phyloP scores from a whole-genome alignment of 2,888 invertebrate species.

The Polyploca ridens region DNA sequence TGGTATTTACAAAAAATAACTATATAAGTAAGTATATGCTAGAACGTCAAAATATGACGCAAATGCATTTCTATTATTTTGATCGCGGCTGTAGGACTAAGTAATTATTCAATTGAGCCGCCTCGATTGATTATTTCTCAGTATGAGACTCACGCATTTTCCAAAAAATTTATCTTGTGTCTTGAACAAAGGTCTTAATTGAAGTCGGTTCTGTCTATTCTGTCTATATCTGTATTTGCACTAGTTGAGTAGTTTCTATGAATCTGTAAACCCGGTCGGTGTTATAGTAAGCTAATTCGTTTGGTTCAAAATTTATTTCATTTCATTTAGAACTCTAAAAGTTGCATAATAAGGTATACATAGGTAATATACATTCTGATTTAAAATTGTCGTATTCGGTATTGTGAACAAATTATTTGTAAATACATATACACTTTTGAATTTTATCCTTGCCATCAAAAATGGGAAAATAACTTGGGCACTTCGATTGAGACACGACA shows the following conservation, averaged over 20 bases:
- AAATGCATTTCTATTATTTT: too few species aligned
- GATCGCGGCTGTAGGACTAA: too few species aligned
- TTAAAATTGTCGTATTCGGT: constrained; percentile 47
- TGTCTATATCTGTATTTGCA: background rate
- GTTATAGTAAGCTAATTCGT: constrained; percentile 60
- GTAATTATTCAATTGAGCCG: too few species aligned
- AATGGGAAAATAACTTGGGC: background rate
- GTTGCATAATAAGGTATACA: constrained; percentile 63
- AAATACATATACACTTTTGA: constrained; percentile 43
- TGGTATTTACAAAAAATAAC: too few species aligned
- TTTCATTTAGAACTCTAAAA: constrained; percentile 55
- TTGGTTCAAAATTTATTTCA: constrained; percentile 54
- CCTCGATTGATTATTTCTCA: too few species aligned
- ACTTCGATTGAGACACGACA: background rate
- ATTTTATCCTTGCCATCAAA: constrained; percentile 52
- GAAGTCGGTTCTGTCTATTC: background rate
- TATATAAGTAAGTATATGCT: too few species aligned
- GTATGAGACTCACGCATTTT: background rate
- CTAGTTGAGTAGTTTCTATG: constrained; percentile 3
- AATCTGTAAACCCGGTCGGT: constrained; percentile 53
- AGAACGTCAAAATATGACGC: too few species aligned
- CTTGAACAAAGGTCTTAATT: background rate
- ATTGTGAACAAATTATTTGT: constrained; percentile 48
- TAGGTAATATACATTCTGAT: constrained; percentile 45
- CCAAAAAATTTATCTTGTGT: too few species aligned